Base-by-base conservation (phyloP, 2,113 vertebrate species). In the Gallinago paraguaiae region DNA sequence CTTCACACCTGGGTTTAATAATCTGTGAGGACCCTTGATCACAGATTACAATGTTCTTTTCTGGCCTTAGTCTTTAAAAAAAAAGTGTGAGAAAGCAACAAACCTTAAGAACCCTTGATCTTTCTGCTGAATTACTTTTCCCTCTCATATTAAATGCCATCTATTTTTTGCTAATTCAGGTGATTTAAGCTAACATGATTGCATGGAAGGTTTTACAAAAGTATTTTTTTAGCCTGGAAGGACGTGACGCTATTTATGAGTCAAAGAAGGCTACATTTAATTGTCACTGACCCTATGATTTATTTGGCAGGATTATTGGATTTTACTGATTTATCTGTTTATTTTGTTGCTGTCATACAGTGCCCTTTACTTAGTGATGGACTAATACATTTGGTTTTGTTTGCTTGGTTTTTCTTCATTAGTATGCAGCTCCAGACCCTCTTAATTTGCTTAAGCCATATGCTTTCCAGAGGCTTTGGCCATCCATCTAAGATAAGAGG, bases 301-400 rank as follows among this genome's bases (percentile, higher is more conserved):
- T 95, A 93, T 92, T 93, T 93, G 90, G 72, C 80, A 95, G 69
- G 72, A 86, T 96, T 94, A 92, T 60, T 79, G 71, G 72, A 81
- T 86, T 96, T 92, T 91, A 84, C 88, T 92, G 95, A 96, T 92
- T 94, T 95, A 96, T 97, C 92, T 96, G 88, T 96, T 96, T 96
- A 82, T 96, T 95, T 93, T 95, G 69, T 61, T 81, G 51, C 72
- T 97, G 92, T 94, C 88, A 90, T 69, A 88, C 57, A 82, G 28
- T 75, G 86, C 86, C 88, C 95, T 97, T 96, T 96, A 84, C 69
- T 94, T 84, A 69, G 64, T 72, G 90, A 94, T 79, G 86, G 82
- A 51, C 93, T 91, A 92, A 94, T 92, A 92, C 61, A 67, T 92
- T 90, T 91, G 53, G 1, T 46, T 91, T 89, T 95, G 83, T 95